These are phyloP conservation scores for Volucella inflata DNA, from an alignment of 2,888 invertebrate genomes.

Conservation along the genomic window DNA sequence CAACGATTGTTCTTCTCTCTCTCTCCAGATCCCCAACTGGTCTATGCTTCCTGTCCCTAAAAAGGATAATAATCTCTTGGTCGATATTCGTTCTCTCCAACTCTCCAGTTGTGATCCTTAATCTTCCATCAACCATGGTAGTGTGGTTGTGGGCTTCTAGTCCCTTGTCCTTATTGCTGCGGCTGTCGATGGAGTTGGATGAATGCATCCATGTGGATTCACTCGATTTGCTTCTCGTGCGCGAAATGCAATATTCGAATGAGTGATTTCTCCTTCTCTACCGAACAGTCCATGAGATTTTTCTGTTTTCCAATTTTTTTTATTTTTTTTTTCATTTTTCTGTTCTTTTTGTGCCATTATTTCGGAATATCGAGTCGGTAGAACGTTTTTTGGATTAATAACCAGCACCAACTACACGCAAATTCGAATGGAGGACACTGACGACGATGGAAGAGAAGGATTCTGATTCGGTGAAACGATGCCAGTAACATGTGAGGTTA, in stretches of 20 bases:
- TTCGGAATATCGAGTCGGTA: constrained; percentile 35
- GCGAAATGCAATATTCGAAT: constrained; percentile 71
- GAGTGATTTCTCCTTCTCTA: constrained; percentile 55
- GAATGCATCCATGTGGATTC: constrained; percentile 71
- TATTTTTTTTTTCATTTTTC: constrained; percentile 11
- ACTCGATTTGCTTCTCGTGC: constrained; percentile 65
- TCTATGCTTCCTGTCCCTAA: neutral
- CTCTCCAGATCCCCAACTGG: too few species aligned
- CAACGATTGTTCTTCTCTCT: constrained; percentile 5
- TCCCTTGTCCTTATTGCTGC: too few species aligned
- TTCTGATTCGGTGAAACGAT: neutral
- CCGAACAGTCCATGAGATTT: neutral
- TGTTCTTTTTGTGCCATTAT: constrained; percentile 26
- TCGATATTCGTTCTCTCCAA: neutral
- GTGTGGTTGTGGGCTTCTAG: constrained; percentile 24
- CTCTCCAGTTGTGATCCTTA: constrained; percentile 42
- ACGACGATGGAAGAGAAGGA: neutral
- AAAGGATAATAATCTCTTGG: constrained; percentile 51
- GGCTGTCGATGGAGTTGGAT: constrained; percentile 22
- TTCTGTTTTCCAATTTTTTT: constrained; percentile 7
- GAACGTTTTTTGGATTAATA: constrained; percentile 54
- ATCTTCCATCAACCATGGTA: constrained; percentile 44
- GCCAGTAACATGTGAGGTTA: constrained; percentile 36
- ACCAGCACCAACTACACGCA: neutral
- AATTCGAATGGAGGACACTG: neutral